Evolutionary conservation across 2,113 vertebrate genomes (phyloP), one percentile per base, ranked within the genome.

Genomic region (Vulpes ferrilata): DNA sequence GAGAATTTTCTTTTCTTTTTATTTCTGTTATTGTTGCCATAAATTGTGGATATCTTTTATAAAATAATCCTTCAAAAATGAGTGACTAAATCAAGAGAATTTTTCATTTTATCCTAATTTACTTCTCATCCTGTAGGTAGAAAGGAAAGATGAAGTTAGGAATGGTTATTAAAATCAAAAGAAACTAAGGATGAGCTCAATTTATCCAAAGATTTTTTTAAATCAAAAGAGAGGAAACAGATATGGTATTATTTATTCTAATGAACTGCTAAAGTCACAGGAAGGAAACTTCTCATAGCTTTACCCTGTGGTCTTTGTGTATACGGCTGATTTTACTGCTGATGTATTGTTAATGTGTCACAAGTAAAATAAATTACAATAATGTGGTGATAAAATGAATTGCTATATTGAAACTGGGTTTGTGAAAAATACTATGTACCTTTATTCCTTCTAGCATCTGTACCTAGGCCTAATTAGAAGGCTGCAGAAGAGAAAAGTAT

Each of bases 51-150:
- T 19, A 84, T 53, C 67, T 90, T 87, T 76, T 51, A 51, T 43
- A 86, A 97, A 94, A 93, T n/a, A 81, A 95, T 35, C 23, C 38
- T 97, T 74, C n/a, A 60, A 91, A 90, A 65, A n/a, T 48, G 6
- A 4, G 30, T 80, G 27, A 80, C 55, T 74, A 64, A 78, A 78
- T 60, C 23, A 90, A 15, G 32, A 67, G 22, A 80, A 11, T 20
- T 83, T 90, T 92, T 76, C 32, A 71, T 76, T 86, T 93, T 81
- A 76, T 81, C n/a, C 51, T 84, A 80, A 48, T 71, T 92, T 38
- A 76, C 19, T 87, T 78, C 48, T 90, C 60, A 67, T 62, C 8
- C 12, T 19, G 79, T 73, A 30, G 65, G 38, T 35, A 1, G 60
- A 38, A 90, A 95, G 8, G 7, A 92, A 38, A 4, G 7, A 88